A percentile compares a stretch with the other conserved stretches of the same genome.
These are phyloP conservation scores for Sinocyclocheilus anophthalmus DNA, from an alignment of 2,113 vertebrate genomes.

Conservation along the genomic window DNA sequence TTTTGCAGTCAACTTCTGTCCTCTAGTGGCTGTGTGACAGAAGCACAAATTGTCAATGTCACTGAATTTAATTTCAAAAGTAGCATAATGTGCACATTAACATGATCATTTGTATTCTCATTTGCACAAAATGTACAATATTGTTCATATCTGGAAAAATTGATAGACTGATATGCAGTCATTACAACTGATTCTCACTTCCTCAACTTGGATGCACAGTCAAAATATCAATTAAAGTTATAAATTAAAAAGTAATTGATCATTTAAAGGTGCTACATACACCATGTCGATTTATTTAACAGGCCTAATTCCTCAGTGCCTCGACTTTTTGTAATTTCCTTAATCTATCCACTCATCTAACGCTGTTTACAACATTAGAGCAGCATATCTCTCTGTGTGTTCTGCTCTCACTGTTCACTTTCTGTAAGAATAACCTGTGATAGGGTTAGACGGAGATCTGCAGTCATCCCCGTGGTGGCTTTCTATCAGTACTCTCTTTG, in stretches of 20 bases:
- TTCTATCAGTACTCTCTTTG: slow-evolving; percentile 73
- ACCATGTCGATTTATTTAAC: background rate
- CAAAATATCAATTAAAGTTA: background rate
- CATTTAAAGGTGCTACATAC: background rate
- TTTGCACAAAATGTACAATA: background rate
- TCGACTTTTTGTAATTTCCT: slow-evolving; percentile 33
- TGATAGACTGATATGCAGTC: no score
- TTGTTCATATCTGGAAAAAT: background rate
- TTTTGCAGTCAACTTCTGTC: slow-evolving; percentile 75
- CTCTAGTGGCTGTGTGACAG: slow-evolving; percentile 69
- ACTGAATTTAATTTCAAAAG: background rate
- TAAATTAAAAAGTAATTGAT: background rate
- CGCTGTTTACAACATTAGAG: slow-evolving; percentile 39
- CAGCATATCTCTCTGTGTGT: slow-evolving; percentile 36
- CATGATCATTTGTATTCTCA: background rate
- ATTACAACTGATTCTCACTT: background rate
- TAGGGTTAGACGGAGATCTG: slow-evolving; percentile 61
- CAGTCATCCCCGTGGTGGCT: slow-evolving; percentile 64
- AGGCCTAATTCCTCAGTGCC: background rate
- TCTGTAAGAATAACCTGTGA: slow-evolving; percentile 54
- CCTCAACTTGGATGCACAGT: background rate
- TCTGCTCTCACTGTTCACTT: slow-evolving; percentile 39
- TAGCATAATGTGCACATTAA: background rate
- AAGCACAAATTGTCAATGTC: slow-evolving; percentile 59
- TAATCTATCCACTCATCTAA: slow-evolving; percentile 36